Evolutionary conservation across 2,888 invertebrate species (phyloP).

Genomic region (Drosophila antonietae): DNA sequence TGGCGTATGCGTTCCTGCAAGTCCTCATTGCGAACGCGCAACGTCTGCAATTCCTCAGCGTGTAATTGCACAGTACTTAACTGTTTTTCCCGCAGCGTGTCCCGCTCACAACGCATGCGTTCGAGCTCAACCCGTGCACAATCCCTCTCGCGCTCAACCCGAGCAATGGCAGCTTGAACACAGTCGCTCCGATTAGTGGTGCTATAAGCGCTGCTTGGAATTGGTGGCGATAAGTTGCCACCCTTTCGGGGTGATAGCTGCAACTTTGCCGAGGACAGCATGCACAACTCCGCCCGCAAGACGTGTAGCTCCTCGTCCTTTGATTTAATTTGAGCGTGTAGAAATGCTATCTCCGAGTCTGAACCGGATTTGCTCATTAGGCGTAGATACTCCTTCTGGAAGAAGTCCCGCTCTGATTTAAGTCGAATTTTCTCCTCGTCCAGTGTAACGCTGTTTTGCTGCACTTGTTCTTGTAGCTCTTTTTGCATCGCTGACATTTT

Average conservation of each 20-base stretch:
- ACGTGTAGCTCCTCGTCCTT: conserved; percentile 82
- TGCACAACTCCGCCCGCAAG: conserved; percentile 71
- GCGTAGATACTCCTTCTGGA: conserved; percentile 83
- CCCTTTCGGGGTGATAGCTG: conserved; percentile 49
- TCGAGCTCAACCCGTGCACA: conserved; percentile 85
- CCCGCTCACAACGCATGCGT: conserved; percentile 87
- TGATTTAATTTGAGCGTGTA: conserved; percentile 81
- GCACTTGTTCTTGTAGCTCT: conserved; percentile 44
- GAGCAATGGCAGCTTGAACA: conserved; percentile 82
- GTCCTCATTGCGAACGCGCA: conserved; percentile 85
- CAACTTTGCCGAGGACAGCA: conserved; percentile 34
- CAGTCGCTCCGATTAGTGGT: conserved; percentile 72
- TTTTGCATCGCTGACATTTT: conserved; percentile 65
- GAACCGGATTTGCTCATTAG: conserved; percentile 79
- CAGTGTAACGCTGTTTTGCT: conserved; percentile 53
- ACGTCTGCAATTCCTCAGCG: conserved; percentile 85
- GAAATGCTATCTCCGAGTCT: conserved; percentile 80
- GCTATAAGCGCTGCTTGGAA: conserved; percentile 25
- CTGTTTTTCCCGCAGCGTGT: conserved; percentile 86
- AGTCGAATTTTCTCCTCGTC: conserved; percentile 83
- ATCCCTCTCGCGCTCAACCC: conserved; percentile 86
- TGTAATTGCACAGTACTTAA: conserved; percentile 85
- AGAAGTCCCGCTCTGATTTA: conserved; percentile 83
- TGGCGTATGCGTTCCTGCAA: conserved; percentile 85
- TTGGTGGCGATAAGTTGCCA: conserved; percentile 37